Conservation (phyloP, 2,797 vertebrate species). For the Glossophaga mutica region DNA sequence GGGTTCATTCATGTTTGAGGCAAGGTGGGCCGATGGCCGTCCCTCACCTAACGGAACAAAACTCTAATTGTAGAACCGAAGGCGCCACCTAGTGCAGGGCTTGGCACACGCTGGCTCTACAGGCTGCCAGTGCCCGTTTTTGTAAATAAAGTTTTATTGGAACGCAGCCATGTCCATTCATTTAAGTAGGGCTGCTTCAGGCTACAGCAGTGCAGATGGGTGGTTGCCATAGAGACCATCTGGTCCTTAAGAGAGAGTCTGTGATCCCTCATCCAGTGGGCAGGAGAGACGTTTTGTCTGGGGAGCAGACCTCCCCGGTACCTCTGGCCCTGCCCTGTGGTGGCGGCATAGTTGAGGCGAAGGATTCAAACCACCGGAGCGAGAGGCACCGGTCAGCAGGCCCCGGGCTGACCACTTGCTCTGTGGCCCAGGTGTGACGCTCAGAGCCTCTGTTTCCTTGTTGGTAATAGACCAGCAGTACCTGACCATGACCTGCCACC, state of each 20-base stretch:
- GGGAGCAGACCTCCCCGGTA: neutral
- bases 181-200: neutral
- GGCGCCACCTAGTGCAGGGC: too few relatives aligned
- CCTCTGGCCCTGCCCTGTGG: neutral
- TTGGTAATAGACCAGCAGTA: neutral
- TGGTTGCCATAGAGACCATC: neutral
- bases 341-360: neutral
- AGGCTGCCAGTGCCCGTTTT: neutral
- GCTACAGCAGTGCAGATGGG: neutral
- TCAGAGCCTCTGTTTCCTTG: neutral
- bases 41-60: neutral
- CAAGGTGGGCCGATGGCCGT: neutral
- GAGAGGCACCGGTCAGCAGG: too few relatives aligned
- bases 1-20: neutral
- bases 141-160: neutral
- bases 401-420: neutral
- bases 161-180: neutral
- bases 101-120: accelerated
- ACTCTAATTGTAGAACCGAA: neutral
- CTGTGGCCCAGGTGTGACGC: neutral
- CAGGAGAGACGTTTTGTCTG: neutral
- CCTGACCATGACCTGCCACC: neutral
- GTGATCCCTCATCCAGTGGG: neutral
- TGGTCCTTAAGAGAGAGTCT: neutral
- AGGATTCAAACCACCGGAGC: neutral